phyloP scores from a whole-genome alignment of 2,113 vertebrate genomes.

The Syrmaticus mikado region DNA sequence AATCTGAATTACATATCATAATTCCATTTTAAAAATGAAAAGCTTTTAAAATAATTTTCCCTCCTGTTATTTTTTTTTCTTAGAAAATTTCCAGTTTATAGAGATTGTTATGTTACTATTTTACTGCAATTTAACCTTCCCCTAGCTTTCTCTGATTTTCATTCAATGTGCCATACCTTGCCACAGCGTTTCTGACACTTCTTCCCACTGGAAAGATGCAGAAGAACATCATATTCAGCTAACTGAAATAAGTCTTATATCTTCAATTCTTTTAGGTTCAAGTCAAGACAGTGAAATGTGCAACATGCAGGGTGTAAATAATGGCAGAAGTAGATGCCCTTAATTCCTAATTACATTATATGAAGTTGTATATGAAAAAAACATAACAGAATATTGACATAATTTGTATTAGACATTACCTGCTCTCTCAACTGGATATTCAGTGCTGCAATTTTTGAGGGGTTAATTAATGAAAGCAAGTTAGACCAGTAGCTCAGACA shows the following conservation, averaged over 20 bases:
- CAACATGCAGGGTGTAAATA: constrained; percentile 42
- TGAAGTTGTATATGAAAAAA: constrained; percentile 72
- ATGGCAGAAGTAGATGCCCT: constrained; percentile 31
- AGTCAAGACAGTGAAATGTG: constrained; percentile 36
- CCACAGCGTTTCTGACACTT: not conserved
- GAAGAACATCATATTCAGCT: constrained; percentile 1
- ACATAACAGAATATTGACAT: constrained; percentile 67
- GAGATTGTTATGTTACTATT: not conserved
- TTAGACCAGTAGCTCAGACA: constrained; percentile 37
- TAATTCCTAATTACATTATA: constrained; percentile 64
- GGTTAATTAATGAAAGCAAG: constrained; percentile 68
- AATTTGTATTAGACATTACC: constrained; percentile 70
- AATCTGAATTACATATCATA: not conserved
- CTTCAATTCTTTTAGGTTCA: constrained; percentile 18
- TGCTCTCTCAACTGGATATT: constrained; percentile 48
- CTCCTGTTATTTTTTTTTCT: not conserved
- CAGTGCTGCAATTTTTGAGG: constrained; percentile 46
- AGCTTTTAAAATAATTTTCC: not conserved
- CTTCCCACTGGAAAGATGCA: not conserved
- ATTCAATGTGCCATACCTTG: not conserved
- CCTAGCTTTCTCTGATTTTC: constrained; percentile 17
- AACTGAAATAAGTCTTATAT: constrained; percentile 34
- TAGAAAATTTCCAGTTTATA: not conserved
- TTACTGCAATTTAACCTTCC: not conserved
- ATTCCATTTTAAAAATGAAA: not conserved